Base-by-base conservation (phyloP, 2,888 invertebrate genomes). In the Linyphia triangularis region DNA sequence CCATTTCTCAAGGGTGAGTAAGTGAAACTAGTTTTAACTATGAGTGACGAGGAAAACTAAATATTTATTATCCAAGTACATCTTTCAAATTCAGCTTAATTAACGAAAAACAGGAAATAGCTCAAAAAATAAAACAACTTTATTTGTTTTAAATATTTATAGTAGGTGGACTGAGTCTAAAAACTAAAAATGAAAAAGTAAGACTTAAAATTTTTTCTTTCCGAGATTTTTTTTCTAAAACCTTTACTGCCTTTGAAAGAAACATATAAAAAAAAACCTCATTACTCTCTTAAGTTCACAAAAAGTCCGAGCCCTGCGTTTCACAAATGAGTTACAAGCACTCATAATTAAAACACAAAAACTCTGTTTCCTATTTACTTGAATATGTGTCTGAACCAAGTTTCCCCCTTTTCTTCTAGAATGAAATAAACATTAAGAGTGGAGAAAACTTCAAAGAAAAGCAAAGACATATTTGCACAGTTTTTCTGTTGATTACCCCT, bases 401-500 rank as follows among this genome's bases (percentile, higher is more conserved):
- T 33, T 6, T 28, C 59, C 61, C 19, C 22, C 40, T 43, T 61
- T 72, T 82, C 72, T 69, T 69, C 61, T 28, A 72, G 40, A 70
- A 26, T 28, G 37, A 82, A 82, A 65, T 78, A 72, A 82, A 82
- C 81, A 82, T 57, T 61, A 40, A 72, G 37, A 70, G 22, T 6
- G 51, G n/a, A 57, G 57, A 67, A 67, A 67, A 57, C 33, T 28
- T 43, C 2, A 40, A 30, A 43, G 28, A 78, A 51, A 19, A n/a
- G 28, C 37, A 16, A 10, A 33, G 37, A 26, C 24, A 78, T 83
- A 83, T 83, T 73, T 83, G 73, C 26, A 77, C 84, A 85, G 84
- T 86, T 81, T 86, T 78, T 72, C 26, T 28, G 43, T 65, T 79
- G 86, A 86, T 86, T 86, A 70, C 30, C 86, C 79, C 86, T 86